Base-by-base conservation (phyloP, 1,140 invertebrate species). In the Lutraria rhynchaena region DNA sequence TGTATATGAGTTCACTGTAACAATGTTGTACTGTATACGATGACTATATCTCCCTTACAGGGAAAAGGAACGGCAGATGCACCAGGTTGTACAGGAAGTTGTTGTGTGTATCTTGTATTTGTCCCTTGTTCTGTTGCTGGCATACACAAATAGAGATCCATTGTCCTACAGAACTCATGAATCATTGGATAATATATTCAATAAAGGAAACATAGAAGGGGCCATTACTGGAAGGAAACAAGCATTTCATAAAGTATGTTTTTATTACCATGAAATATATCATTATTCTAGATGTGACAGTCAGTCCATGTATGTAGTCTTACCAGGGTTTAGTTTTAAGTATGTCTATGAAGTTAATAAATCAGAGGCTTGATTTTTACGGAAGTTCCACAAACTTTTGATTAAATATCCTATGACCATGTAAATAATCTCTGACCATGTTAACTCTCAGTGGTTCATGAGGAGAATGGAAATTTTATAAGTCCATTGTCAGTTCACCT, bases 91-190 rank as follows among this genome's bases (percentile, higher is more conserved):
- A 9, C 84, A 84, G 69, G 92, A 93, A 70, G 88, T 92, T 3
- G 55, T 87, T 4, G 85, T 87, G 0, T 93, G 92, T 81, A 57
- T 89, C 3, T 58, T 92, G 24, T 93, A 92, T 83, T 80, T 93
- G 22, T 90, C 85, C 51, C 81, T 93, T 9, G 75, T 93, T 1
- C 82, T 91, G n/a, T 83, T 90, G 5, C 82, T 92, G 22, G 88
- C 88, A 57, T 92, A 92, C 65, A 89, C 87, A 0, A 88, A 89
- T 60, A 60, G 88, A 73, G 92, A 92, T 80, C 87, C 88, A 2
- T 87, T 87, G 63, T 85, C 87, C 9, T 84, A 78, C 55, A 51
- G 46, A 22, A 57, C 65, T 24, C 70, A 71, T 41, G 19, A n/a
- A 7, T 82, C 58, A 9, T 85, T 82, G 24, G 57, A 83, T 33